Percentiles rank a stretch among this genome's conserved stretches.
These are phyloP conservation scores for Anneissia japonica DNA, from an alignment of 35 echinoderm and acorn worm genomes.

Conservation along the genomic window DNA sequence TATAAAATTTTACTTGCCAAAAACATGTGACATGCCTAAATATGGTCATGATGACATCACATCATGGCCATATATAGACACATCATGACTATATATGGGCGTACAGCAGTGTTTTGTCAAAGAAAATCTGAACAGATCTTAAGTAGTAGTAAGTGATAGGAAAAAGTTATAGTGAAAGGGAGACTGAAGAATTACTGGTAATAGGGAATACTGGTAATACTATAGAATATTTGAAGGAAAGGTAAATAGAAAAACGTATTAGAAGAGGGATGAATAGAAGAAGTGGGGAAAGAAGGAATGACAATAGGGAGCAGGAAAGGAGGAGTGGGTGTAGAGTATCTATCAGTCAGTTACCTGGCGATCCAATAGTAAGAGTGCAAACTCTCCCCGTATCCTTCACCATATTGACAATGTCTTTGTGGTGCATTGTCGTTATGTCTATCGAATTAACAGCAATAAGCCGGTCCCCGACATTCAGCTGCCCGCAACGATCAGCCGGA, in stretches of 20 bases:
- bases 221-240: too few species aligned
- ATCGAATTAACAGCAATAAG: slow-evolving; percentile 82
- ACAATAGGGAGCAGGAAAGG: neutral
- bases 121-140: too few species aligned
- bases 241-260: neutral
- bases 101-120: too few species aligned
- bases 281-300: neutral
- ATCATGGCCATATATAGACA: too few species aligned
- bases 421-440: slow-evolving; percentile 74
- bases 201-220: too few species aligned
- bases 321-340: neutral
- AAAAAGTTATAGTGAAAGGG: too few species aligned
- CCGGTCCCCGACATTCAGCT: slow-evolving; percentile 74
- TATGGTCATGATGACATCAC: too few species aligned
- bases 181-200: too few species aligned
- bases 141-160: too few species aligned
- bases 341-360: slow-evolving; percentile 53
- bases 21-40: too few species aligned
- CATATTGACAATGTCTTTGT: slow-evolving; percentile 98
- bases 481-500: slow-evolving; percentile 75
- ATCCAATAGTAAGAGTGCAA: slow-evolving; percentile 77
- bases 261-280: neutral
- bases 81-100: too few species aligned
- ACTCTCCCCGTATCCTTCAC: slow-evolving; percentile 83
- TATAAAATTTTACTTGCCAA: too few species aligned